Base-by-base conservation (phyloP, 2,113 vertebrate species). In the Gopherus evgoodei region DNA sequence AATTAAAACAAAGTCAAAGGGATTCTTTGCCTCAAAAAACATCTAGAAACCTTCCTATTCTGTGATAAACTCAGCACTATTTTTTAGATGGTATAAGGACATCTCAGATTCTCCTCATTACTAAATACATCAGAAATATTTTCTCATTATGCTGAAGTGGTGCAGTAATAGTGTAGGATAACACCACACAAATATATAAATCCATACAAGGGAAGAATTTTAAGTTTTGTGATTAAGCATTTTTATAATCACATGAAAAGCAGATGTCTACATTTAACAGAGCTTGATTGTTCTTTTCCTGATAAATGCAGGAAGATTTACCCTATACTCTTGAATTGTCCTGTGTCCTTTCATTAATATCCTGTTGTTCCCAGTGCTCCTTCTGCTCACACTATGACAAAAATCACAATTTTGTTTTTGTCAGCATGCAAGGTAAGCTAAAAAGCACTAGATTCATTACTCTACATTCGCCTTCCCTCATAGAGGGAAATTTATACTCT, bases 371-470 rank as follows among this genome's bases (percentile, higher is more conserved):
- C 35, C n/a, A 83, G 52, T 62, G 54, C 82, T 90, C 31, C 82
- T 59, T 56, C 80, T 84, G 81, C 4, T 84, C 85, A 4, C 42
- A 50, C 88, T 86, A 75, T 89, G 80, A 88, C 81, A 93, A 94
- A 94, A 97, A 91, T 91, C 11, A 59, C 7, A 4, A 96, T 93
- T 89, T 95, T 91, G 54, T 92, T 95, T 84, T 95, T 93, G 69
- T 12, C 19, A 10, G 42, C 87, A 53, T 94, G n/a, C 38, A 87
- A 85, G 91, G 35, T 82, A 92, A 93, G 11, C 49, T 89, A 89
- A 84, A 44, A 78, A 81, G 81, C 83, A 93, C 91, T 57, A 49
- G 42, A 93, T 89, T 80, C 80, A 84, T 85, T 65, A 35, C 19
- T 93, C 56, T 81, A 2, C 85, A 5, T 86, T 84, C 25, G 89